Percentiles rank a stretch among this genome's conserved stretches.
Evolutionary conservation across 2,113 vertebrate species (phyloP).

Genomic region (Haliaeetus leucogaster): DNA sequence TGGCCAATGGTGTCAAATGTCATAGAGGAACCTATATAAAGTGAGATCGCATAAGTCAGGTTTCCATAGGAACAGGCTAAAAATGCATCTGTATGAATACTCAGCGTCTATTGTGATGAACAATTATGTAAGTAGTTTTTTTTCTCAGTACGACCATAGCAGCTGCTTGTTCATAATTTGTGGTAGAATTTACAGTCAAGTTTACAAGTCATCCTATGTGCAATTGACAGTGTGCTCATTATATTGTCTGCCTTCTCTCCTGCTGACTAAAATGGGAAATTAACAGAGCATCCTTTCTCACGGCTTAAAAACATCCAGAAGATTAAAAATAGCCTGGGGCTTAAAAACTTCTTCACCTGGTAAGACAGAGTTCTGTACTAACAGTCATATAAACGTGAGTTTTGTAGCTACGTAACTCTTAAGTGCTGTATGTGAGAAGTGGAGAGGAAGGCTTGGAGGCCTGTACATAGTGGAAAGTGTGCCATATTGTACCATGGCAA

Average conservation of each 20-base stretch:
- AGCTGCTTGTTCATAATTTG: conserved; percentile 36
- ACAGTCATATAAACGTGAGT: neutral
- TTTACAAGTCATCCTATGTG: neutral
- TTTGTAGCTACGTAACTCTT: neutral
- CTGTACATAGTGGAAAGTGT: neutral
- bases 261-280: conserved; percentile 19
- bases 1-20: neutral
- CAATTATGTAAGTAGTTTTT: conserved; percentile 7
- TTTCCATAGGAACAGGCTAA: conserved; percentile 35
- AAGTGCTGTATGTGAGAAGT: neutral
- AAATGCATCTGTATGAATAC: neutral
- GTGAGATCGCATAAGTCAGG: neutral
- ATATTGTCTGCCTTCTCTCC: neutral
- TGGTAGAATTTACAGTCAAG: neutral
- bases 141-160: neutral
- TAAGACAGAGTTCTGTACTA: neutral
- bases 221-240: neutral
- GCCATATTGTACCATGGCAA: neutral
- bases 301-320: neutral
- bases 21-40: neutral
- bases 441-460: neutral
- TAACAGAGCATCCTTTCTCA: neutral
- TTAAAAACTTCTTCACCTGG: neutral
- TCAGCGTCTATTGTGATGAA: neutral
- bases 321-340: conserved; percentile 10